phyloP scores from a whole-genome alignment of 2,113 vertebrate species.

The Myodes glareolus region DNA sequence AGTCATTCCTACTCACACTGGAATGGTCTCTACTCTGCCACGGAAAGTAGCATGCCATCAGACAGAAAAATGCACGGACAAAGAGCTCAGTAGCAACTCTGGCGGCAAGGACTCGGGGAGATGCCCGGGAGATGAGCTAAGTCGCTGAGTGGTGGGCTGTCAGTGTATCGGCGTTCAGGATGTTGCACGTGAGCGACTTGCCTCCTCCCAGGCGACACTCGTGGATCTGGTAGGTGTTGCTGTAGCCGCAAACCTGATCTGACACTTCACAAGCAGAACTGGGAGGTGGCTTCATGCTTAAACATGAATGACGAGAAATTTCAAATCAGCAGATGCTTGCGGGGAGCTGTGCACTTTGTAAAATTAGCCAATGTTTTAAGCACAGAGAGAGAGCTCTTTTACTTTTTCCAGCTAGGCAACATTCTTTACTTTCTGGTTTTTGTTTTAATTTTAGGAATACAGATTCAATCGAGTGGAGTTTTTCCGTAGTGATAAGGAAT shows the following conservation, averaged over 20 bases:
- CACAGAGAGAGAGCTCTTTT: background rate
- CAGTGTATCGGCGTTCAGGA: constrained; percentile 56
- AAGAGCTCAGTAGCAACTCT: constrained; percentile 74
- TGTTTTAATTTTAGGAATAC: background rate
- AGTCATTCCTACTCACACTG: constrained; percentile 72
- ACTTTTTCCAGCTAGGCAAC: background rate
- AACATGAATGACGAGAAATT: background rate
- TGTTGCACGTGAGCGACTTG: constrained; percentile 83
- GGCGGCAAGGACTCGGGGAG: constrained; percentile 44
- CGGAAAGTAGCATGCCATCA: constrained; percentile 77
- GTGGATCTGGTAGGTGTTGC: constrained; percentile 87
- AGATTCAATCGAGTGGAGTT: background rate
- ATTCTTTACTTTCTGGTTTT: background rate
- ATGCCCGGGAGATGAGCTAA: constrained; percentile 48
- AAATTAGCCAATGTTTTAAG: background rate
- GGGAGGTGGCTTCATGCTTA: background rate
- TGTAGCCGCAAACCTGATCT: background rate
- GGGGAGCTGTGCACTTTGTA: background rate
- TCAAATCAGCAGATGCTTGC: background rate
- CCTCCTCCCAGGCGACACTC: constrained; percentile 85
- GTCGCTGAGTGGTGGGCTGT: background rate
- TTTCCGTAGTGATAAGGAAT: constrained; percentile 54
- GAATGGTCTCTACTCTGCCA: constrained; percentile 72
- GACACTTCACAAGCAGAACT: constrained; percentile 31
- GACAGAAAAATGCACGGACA: constrained; percentile 71